These are phyloP conservation scores for Buathra laborator DNA, from an alignment of 2,888 invertebrate species.

Conservation along the genomic window DNA sequence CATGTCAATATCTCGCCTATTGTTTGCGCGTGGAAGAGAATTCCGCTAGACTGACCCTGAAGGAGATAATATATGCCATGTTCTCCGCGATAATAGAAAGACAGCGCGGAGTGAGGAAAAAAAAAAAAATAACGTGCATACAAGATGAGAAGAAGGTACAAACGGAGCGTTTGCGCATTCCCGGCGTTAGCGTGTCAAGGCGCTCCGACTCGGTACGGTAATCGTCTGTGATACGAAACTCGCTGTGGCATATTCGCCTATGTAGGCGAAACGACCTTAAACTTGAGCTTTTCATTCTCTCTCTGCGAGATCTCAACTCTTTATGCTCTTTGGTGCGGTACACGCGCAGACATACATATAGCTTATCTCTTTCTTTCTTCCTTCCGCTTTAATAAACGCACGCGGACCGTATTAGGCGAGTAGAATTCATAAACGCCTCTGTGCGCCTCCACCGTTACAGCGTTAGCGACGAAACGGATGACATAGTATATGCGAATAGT, in stretches of 20 bases:
- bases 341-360: not conserved
- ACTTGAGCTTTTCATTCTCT: conserved; percentile 58
- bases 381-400: conserved; percentile 51
- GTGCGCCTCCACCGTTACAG: conserved; percentile 17
- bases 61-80: too few species aligned
- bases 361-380: conserved; percentile 41
- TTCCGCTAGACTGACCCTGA: too few species aligned
- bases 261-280: conserved; percentile 62
- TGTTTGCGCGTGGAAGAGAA: too few species aligned
- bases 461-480: conserved; percentile 10
- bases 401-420: conserved; percentile 61
- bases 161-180: conserved; percentile 11
- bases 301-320: not conserved
- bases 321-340: not conserved
- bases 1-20: too few species aligned
- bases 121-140: not conserved
- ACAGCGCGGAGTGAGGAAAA: not conserved
- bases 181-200: conserved; percentile 1
- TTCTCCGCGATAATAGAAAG: too few species aligned
- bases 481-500: not conserved
- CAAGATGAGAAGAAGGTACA: not conserved
- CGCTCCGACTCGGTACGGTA: not conserved
- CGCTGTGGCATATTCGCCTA: conserved; percentile 43
- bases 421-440: conserved; percentile 69
- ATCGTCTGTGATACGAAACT: conserved; percentile 31